phyloP scores from a whole-genome alignment of 2,113 vertebrate genomes.

The Macrotus californicus region DNA sequence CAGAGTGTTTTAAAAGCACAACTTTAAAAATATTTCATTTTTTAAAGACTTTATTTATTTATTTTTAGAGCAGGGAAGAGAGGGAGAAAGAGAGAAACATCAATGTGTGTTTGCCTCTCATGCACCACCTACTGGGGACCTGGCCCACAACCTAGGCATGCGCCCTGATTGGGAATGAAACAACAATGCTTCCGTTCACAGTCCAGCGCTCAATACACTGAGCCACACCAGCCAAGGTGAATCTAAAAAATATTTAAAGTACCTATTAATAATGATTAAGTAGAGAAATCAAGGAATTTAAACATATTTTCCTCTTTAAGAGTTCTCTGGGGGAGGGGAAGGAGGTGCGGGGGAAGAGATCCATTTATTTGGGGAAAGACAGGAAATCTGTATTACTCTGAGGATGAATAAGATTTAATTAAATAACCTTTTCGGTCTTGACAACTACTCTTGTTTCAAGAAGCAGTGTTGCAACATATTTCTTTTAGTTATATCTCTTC shows the following conservation, averaged over 20 bases:
- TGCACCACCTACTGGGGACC: too few relatives aligned
- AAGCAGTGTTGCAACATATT: not conserved
- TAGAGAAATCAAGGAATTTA: not conserved
- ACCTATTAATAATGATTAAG: not conserved
- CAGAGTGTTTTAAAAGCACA: not conserved
- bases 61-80: too few relatives aligned
- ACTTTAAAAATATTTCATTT: not conserved
- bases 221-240: too few relatives aligned
- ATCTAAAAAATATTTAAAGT: not conserved
- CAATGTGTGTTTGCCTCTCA: too few relatives aligned
- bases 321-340: not conserved
- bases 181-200: too few relatives aligned
- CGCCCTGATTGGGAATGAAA: too few relatives aligned
- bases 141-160: too few relatives aligned
- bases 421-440: not conserved
- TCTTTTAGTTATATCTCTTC: not conserved
- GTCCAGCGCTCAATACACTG: too few relatives aligned
- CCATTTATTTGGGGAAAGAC: not conserved
- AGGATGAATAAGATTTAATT: constrained; percentile 1
- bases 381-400: not conserved
- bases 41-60: too few relatives aligned
- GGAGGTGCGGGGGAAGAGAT: not conserved
- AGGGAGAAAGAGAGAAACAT: too few relatives aligned
- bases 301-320: not conserved
- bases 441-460: not conserved